These are phyloP conservation scores for Drosophila nr. fundita DNA, from an alignment of 2,888 invertebrate genomes.

Conservation along the genomic window DNA sequence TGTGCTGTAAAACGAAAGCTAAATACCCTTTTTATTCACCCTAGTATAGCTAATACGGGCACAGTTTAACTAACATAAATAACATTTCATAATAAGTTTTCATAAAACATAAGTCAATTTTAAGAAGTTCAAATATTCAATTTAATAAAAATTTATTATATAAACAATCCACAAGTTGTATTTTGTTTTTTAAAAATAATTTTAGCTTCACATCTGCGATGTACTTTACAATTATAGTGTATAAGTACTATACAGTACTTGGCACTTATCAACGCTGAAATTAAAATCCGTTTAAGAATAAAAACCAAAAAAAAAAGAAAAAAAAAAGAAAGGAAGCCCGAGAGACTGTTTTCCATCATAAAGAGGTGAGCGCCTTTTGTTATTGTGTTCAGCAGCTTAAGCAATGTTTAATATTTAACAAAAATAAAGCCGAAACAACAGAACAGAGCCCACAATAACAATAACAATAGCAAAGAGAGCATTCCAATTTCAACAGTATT, in stretches of 20 bases:
- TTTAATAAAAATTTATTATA: too few relatives aligned
- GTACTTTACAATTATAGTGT: constrained; percentile 7
- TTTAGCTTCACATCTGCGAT: not conserved
- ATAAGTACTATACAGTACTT: constrained; percentile 15
- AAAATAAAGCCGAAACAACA: constrained; percentile 61
- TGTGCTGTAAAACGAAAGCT: not conserved
- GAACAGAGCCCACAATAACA: constrained; percentile 6
- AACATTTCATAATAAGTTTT: not conserved
- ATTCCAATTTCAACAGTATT: constrained; percentile 41
- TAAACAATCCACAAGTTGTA: too few relatives aligned
- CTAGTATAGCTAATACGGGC: not conserved
- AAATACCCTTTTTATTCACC: constrained; percentile 26
- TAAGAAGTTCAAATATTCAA: not conserved
- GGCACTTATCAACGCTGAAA: constrained; percentile 48
- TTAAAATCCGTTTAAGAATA: constrained; percentile 55
- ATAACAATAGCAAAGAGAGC: constrained; percentile 29
- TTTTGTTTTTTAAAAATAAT: too few relatives aligned
- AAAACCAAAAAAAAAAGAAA: constrained; percentile 31
- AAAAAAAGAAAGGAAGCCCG: constrained; percentile 12
- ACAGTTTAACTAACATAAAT: not conserved
- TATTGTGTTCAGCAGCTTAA: constrained; percentile 71
- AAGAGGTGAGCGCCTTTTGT: constrained; percentile 49
- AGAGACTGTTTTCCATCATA: constrained; percentile 32
- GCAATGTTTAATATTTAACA: constrained; percentile 73
- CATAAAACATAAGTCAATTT: not conserved